A percentile compares a stretch with the other conserved stretches of the same genome.
phyloP scores from a whole-genome alignment of 2,113 vertebrate species.

The Eira barbara region DNA sequence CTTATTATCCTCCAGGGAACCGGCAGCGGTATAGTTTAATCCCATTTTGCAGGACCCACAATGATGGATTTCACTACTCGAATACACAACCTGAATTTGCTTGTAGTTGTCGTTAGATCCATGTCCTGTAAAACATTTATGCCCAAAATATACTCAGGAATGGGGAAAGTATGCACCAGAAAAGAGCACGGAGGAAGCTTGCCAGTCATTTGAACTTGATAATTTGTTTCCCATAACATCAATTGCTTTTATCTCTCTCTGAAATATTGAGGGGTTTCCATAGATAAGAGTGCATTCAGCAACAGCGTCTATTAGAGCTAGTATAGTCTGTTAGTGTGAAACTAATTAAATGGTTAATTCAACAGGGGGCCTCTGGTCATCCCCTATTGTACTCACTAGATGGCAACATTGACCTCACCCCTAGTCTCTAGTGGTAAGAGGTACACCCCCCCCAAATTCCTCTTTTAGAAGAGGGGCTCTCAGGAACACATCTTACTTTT shows the following conservation, averaged over 20 bases:
- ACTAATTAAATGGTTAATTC: neutral
- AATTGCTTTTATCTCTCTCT: neutral
- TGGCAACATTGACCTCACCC: neutral
- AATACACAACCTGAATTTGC: neutral
- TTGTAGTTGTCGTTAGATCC: neutral
- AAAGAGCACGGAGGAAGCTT: neutral
- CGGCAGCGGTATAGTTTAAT: neutral
- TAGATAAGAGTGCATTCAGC: neutral
- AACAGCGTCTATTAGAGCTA: neutral
- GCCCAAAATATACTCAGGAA: neutral
- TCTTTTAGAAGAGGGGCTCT: neutral
- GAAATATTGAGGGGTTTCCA: neutral
- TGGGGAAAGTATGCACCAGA: neutral
- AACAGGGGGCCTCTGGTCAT: neutral
- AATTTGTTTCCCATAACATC: neutral
- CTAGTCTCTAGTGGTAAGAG: neutral
- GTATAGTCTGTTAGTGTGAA: neutral
- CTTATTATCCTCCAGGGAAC: neutral
- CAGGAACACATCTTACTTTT: neutral
- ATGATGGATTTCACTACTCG: neutral
- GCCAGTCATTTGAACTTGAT: neutral
- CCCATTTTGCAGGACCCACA: neutral
- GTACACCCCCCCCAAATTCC: neutral
- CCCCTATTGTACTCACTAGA: neutral
- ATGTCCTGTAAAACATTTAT: neutral